Evolutionary conservation across 1,140 invertebrate genomes (phyloP).

Genomic region (Holcopasites calliopsidis): DNA sequence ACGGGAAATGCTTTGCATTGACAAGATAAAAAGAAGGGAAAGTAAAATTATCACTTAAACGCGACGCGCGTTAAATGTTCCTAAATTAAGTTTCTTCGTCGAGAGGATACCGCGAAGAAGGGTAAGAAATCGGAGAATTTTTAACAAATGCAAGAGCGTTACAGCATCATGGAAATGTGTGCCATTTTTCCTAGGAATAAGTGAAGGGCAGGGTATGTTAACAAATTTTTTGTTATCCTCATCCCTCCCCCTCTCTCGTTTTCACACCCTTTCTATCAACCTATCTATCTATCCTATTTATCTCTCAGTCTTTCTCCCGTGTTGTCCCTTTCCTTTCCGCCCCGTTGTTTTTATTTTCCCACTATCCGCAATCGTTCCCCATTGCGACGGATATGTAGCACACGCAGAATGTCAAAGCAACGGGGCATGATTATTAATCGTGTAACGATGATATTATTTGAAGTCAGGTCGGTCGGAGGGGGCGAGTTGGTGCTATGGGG

Average conservation of each 20-base stretch:
- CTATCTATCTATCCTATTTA: neutral
- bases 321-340: neutral
- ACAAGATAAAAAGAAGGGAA: neutral
- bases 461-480: slow-evolving; percentile 42
- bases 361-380: neutral
- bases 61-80: neutral
- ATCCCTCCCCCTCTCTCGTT: slow-evolving; percentile 9
- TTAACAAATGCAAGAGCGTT: neutral
- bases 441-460: slow-evolving; percentile 60
- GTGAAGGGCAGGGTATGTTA: too few species aligned
- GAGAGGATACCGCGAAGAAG: too few species aligned
- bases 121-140: neutral
- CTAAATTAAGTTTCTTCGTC: too few species aligned
- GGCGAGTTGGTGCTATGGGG: slow-evolving; percentile 78
- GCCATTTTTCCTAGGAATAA: too few species aligned
- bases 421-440: slow-evolving; percentile 49
- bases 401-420: slow-evolving; percentile 11
- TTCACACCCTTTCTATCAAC: neutral
- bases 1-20: neutral
- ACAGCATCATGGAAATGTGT: neutral
- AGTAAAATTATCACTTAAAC: neutral
- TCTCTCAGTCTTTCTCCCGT: neutral
- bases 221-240: neutral
- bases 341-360: neutral
- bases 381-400: slow-evolving; percentile 5